phyloP scores from a whole-genome alignment of 2,113 vertebrate genomes.

The Festucalex cinctus region DNA sequence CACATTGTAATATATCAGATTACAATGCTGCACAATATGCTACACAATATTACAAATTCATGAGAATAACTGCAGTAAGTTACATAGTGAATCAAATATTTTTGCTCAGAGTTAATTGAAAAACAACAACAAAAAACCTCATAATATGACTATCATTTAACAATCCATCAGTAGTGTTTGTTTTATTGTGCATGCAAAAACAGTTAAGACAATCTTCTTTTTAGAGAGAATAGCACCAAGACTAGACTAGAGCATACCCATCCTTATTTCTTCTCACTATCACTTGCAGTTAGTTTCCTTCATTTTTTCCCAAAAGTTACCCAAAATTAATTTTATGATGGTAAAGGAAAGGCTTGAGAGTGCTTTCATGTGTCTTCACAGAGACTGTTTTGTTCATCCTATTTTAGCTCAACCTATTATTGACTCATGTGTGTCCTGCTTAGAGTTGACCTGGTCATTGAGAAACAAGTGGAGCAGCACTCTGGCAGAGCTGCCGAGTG shows the following conservation, averaged over 20 bases:
- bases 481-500: conserved; percentile 43
- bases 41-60: background rate
- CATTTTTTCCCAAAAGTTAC: background rate
- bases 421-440: background rate
- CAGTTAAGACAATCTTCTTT: no score
- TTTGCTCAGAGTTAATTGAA: background rate
- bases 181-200: no score
- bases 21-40: background rate
- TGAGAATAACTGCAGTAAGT: background rate
- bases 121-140: no score
- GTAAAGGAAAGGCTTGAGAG: background rate
- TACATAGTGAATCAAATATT: background rate
- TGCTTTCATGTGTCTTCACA: background rate
- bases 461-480: conserved; percentile 41
- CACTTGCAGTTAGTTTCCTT: background rate
- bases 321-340: background rate
- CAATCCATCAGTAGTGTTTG: no score
- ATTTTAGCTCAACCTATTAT: background rate
- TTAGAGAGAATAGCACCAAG: no score
- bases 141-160: no score
- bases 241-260: no score
- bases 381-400: background rate
- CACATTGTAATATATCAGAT: background rate
- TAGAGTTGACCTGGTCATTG: conserved; percentile 7
- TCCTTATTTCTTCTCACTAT: background rate